phyloP scores from a whole-genome alignment of 2,888 invertebrate genomes.

The Oxycera nigricornis region DNA sequence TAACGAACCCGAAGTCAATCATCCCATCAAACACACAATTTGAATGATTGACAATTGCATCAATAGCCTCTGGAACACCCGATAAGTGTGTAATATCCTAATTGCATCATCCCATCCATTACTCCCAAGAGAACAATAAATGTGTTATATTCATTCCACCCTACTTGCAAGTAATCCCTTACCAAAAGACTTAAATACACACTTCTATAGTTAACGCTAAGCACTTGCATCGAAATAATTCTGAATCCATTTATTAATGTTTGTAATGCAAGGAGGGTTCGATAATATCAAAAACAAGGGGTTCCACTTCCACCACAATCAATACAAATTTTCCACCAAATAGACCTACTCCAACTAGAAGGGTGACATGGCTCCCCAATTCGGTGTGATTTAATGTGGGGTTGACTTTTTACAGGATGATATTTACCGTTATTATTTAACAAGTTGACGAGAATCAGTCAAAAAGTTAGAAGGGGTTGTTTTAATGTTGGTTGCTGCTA shows the following conservation, averaged over 20 bases:
- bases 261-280: not conserved
- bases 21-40: too few relatives aligned
- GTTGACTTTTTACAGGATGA: not conserved
- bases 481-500: not conserved
- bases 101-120: too few relatives aligned
- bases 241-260: not conserved
- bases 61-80: too few relatives aligned
- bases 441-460: not conserved
- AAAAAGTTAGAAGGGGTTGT: constrained; percentile 8
- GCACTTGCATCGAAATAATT: not conserved
- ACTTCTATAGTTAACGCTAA: not conserved
- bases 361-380: constrained; percentile 6
- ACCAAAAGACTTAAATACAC: not conserved
- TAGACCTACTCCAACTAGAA: not conserved
- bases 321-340: constrained; percentile 36
- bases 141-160: too few relatives aligned
- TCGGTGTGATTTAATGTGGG: constrained; percentile 14
- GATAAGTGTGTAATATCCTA: too few relatives aligned
- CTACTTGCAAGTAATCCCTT: not conserved
- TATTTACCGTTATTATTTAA: not conserved
- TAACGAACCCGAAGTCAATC: too few relatives aligned
- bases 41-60: too few relatives aligned
- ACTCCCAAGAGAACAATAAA: too few relatives aligned
- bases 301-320: not conserved
- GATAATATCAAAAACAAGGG: not conserved